Conservation (phyloP, 2,797 vertebrate species). For the Denticeps clupeoides region DNA sequence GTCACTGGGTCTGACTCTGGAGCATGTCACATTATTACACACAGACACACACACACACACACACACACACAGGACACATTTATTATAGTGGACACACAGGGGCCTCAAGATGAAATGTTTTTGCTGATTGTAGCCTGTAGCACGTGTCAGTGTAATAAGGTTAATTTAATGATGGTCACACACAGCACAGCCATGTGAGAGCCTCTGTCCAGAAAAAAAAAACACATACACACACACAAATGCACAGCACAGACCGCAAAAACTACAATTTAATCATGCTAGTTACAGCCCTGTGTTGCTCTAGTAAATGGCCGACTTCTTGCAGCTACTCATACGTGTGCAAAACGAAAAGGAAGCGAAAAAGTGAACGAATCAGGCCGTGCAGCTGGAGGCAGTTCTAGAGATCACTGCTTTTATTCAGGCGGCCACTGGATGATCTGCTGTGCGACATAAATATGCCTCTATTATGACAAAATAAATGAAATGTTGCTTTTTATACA, state of each 20-base stretch:
- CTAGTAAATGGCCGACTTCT: no score
- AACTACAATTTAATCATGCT: slow-evolving; percentile 2
- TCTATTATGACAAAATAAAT: no score
- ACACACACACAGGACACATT: neutral
- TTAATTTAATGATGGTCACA: slow-evolving; percentile 21
- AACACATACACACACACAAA: slow-evolving; percentile 7
- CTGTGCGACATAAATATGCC: no score
- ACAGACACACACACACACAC: slow-evolving; percentile 26
- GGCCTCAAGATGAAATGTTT: neutral
- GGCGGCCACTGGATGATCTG: no score
- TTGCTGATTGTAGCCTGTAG: slow-evolving; percentile 2
- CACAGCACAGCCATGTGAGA: slow-evolving; percentile 14
- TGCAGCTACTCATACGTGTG: no score
- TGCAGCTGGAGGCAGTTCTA: no score
- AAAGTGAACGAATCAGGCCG: no score
- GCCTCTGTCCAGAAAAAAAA: neutral
- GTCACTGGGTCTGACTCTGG: neutral
- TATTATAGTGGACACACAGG: neutral
- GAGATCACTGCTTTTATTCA: no score
- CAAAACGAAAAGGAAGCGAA: no score
- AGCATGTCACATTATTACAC: slow-evolving; percentile 5
- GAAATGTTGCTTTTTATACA: no score
- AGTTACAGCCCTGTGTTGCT: no score
- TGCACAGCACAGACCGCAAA: slow-evolving; percentile 4
- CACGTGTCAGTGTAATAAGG: slow-evolving; percentile 12